Conservation (phyloP, 2,888 invertebrate species). For the Netelia fuscicornis region DNA sequence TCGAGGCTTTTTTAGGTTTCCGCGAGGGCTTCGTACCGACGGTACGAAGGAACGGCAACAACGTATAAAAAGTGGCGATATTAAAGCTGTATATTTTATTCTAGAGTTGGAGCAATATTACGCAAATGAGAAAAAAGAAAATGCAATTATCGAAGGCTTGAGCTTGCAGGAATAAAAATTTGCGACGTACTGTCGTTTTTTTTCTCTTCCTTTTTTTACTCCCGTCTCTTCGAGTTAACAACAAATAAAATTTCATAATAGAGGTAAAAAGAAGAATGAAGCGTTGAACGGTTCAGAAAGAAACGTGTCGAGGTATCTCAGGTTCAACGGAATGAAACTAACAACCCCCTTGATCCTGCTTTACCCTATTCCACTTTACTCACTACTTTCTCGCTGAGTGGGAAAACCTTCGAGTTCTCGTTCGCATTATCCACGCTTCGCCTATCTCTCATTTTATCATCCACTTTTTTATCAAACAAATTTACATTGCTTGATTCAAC, state of each 20-base stretch:
- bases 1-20: background rate
- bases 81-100: conserved; percentile 26
- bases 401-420: background rate
- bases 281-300: background rate
- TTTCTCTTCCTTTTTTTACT: background rate
- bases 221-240: background rate
- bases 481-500: no score
- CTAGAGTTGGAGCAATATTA: background rate
- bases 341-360: background rate
- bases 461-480: background rate
- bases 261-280: background rate
- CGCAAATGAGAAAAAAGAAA: background rate
- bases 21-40: background rate
- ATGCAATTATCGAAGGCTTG: background rate
- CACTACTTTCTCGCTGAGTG: background rate
- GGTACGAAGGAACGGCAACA: background rate
- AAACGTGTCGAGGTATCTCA: background rate
- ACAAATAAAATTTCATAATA: background rate
- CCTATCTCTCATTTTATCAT: background rate
- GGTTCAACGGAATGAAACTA: background rate
- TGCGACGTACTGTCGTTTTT: background rate
- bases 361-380: background rate
- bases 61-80: conserved; percentile 15
- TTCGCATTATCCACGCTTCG: background rate
- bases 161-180: background rate